phyloP scores from a whole-genome alignment of 2,797 vertebrate species.

The Arnoldichthys spilopterus region DNA sequence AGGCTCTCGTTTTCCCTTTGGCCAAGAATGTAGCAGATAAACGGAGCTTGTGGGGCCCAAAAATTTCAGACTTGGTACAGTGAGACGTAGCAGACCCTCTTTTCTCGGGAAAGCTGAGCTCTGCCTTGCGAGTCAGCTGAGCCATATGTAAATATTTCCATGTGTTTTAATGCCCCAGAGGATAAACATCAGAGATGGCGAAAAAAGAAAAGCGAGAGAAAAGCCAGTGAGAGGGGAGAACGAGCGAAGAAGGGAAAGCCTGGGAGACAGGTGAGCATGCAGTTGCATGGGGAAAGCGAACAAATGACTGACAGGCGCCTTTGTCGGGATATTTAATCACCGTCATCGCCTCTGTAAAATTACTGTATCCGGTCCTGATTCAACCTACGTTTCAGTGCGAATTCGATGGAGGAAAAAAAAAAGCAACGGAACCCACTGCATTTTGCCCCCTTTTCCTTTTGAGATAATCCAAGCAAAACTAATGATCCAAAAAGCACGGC shows the following conservation, averaged over 20 bases:
- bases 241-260: neutral
- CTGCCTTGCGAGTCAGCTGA: neutral
- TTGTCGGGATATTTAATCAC: slow-evolving; percentile 1
- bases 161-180: neutral
- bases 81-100: neutral
- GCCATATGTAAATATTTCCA: slow-evolving; percentile 30
- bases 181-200: slow-evolving; percentile 37
- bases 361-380: neutral
- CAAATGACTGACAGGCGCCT: slow-evolving; percentile 23
- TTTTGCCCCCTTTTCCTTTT: slow-evolving; percentile 49
- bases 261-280: neutral
- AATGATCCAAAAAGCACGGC: slow-evolving; percentile 61
- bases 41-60: neutral
- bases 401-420: neutral
- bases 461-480: slow-evolving; percentile 63
- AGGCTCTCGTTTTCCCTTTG: no score
- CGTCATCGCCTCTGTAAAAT: neutral
- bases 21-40: neutral
- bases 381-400: slow-evolving; percentile 11
- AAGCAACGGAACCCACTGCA: slow-evolving; percentile 8
- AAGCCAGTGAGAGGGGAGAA: neutral
- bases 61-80: neutral
- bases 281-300: neutral
- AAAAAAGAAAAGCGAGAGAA: neutral
- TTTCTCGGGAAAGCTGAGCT: neutral